A percentile compares a stretch with the other conserved stretches of the same genome.
Evolutionary conservation across 2,888 invertebrate genomes (phyloP).

Genomic region (Cheilosia pagana): DNA sequence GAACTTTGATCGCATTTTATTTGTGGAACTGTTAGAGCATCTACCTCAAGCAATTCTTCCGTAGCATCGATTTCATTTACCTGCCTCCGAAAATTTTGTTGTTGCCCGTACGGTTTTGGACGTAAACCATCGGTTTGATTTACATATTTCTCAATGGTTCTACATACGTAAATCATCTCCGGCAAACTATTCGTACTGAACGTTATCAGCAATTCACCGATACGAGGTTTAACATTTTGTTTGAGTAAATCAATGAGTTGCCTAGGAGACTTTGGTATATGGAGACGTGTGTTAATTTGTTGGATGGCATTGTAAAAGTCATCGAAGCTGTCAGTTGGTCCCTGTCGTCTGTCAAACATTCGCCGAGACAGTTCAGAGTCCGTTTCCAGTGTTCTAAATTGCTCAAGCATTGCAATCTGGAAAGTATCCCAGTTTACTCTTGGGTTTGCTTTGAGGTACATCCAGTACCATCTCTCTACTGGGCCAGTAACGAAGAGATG

Average conservation of each 20-base stretch:
- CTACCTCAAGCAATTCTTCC: neutral
- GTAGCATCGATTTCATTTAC: neutral
- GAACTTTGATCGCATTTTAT: neutral
- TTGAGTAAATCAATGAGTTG: neutral
- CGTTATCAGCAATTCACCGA: constrained; percentile 3
- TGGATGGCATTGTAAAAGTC: no score
- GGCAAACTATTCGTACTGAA: neutral
- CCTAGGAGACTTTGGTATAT: no score
- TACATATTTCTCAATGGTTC: neutral
- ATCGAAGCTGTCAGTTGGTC: no score
- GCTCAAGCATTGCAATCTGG: no score
- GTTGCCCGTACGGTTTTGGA: neutral
- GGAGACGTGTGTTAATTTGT: no score
- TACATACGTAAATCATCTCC: constrained; percentile 3
- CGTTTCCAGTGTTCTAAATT: no score
- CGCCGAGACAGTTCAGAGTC: neutral
- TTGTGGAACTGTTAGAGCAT: neutral
- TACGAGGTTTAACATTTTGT: neutral
- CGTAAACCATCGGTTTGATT: neutral
- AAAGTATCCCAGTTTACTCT: no score
- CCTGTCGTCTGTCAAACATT: neutral
- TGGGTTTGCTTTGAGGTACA: no score
- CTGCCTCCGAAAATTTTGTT: no score
- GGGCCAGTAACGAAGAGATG: neutral
- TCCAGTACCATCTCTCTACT: no score